phyloP scores from a whole-genome alignment of 2,797 vertebrate genomes.

The Pangasius djambal region DNA sequence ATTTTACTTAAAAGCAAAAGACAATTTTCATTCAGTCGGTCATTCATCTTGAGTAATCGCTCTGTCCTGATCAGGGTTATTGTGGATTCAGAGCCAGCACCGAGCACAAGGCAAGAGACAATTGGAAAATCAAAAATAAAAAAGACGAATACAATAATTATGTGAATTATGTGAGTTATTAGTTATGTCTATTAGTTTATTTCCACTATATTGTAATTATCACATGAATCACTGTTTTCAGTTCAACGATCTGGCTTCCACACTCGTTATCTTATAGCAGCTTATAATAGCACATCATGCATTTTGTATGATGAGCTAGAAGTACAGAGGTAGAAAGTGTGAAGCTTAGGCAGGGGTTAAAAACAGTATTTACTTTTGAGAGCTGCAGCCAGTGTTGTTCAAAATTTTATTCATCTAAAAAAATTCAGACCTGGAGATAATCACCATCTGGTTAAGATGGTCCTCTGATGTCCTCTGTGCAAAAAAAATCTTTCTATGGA shows the following conservation, averaged over 20 bases:
- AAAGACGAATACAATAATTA: background rate
- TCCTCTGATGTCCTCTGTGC: background rate
- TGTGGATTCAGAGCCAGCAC: background rate
- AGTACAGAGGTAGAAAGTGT: no score
- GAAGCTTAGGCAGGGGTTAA: no score
- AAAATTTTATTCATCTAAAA: no score
- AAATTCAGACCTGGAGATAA: no score
- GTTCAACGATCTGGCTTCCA: background rate
- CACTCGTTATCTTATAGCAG: background rate
- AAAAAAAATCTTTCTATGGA: background rate
- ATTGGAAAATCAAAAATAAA: background rate
- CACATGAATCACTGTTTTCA: background rate
- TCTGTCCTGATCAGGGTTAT: background rate
- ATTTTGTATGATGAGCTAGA: no score
- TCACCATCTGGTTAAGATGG: no score
- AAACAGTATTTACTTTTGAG: no score
- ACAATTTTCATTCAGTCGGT: background rate
- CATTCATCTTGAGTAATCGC: background rate
- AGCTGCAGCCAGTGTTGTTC: no score
- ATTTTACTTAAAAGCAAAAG: background rate
- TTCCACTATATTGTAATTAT: background rate
- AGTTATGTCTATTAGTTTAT: background rate
- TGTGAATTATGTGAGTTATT: no score
- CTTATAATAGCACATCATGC: no score
- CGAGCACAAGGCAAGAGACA: background rate